These are phyloP conservation scores for Leptinotarsa tumamoca DNA, from an alignment of 2,888 invertebrate species.

Conservation along the genomic window DNA sequence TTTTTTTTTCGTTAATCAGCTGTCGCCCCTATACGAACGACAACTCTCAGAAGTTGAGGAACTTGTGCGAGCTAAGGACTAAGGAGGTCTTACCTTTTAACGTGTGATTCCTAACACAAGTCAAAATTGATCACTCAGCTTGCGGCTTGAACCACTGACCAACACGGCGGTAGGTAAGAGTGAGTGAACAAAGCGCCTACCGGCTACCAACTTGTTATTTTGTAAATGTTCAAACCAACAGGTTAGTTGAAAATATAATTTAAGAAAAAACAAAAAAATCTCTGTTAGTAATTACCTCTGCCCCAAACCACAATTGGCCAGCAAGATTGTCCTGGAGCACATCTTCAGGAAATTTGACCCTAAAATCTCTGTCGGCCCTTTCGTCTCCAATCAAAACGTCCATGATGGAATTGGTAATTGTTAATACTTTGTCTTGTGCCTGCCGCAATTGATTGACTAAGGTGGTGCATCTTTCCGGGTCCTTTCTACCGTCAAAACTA, in stretches of 20 bases:
- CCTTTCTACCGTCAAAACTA: constrained; percentile 98
- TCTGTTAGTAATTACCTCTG: constrained; percentile 76
- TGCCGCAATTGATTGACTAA: constrained; percentile 95
- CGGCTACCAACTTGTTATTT: no score
- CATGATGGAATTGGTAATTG: constrained; percentile 95
- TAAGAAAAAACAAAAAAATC: not conserved
- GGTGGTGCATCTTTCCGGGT: constrained; percentile 95
- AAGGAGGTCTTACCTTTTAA: no score
- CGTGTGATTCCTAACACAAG: no score
- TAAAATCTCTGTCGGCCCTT: constrained; percentile 91
- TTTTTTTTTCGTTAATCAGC: no score
- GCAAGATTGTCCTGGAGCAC: constrained; percentile 97
- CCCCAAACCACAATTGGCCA: constrained; percentile 99
- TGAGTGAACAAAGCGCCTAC: no score
- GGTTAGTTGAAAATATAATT: not conserved
- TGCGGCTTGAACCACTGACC: no score
- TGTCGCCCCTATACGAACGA: no score
- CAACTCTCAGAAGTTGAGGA: no score
- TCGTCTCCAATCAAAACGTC: constrained; percentile 89
- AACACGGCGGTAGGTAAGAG: no score
- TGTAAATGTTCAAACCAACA: not conserved
- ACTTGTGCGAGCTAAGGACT: no score
- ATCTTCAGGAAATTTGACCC: constrained; percentile 99
- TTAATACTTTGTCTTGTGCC: constrained; percentile 92
- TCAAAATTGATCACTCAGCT: no score